phyloP scores from a whole-genome alignment of 1,140 invertebrate species.

The Achroia grisella region DNA sequence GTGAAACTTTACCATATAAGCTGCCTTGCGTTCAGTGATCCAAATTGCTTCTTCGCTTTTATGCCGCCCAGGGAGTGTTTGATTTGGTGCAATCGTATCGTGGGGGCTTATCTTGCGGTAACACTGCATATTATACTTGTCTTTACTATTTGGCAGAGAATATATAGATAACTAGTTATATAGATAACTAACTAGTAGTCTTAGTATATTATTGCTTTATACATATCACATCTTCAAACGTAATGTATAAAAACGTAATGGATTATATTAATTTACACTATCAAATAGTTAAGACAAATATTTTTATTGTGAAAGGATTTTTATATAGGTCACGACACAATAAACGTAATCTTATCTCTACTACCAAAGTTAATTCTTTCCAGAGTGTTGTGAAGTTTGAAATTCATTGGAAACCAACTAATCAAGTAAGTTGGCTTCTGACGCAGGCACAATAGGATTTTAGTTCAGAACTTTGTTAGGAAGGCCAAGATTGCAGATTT shows the following conservation, averaged over 20 bases:
- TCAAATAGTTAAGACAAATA: too few relatives aligned
- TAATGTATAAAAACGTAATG: too few relatives aligned
- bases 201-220: too few relatives aligned
- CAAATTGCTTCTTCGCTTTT: slow-evolving; percentile 36
- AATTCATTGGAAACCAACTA: slow-evolving; percentile 12
- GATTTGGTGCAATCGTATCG: slow-evolving; percentile 41
- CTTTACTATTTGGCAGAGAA: background rate
- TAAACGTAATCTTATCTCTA: too few relatives aligned
- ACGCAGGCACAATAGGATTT: slow-evolving; percentile 64
- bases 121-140: background rate
- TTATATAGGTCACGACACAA: too few relatives aligned
- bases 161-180: background rate
- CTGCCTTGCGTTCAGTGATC: slow-evolving; percentile 16
- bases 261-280: too few relatives aligned
- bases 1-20: too few relatives aligned
- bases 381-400: too few relatives aligned
- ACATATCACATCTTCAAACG: too few relatives aligned
- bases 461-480: slow-evolving; percentile 68
- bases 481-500: slow-evolving; percentile 66
- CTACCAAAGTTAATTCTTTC: too few relatives aligned
- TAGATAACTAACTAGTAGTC: too few relatives aligned
- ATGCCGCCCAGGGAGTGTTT: slow-evolving; percentile 38
- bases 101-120: slow-evolving; percentile 4
- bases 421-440: slow-evolving; percentile 44
- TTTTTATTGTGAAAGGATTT: too few relatives aligned